Conservation (phyloP, 1,140 invertebrate species). For the Galendromus occidentalis region DNA sequence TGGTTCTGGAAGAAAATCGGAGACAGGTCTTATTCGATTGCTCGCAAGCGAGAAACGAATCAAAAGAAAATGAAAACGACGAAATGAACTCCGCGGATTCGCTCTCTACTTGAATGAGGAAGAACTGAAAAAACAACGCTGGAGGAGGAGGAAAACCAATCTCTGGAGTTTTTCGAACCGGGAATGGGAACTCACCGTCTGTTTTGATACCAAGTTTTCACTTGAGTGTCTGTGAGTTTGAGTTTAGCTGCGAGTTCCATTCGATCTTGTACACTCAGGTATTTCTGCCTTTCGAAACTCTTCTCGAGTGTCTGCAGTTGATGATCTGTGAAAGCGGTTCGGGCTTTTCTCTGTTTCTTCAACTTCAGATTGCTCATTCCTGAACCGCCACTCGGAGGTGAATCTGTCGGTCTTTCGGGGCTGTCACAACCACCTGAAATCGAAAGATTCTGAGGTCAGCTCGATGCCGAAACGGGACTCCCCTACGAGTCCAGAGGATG, state of each 20-base stretch:
- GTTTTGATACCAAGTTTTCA: slow-evolving; percentile 99
- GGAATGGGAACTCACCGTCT: slow-evolving; percentile 47
- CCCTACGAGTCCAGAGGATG: neutral
- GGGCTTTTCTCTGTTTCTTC: slow-evolving; percentile 89
- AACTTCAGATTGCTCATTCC: slow-evolving; percentile 20
- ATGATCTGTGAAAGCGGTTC: slow-evolving; percentile 95
- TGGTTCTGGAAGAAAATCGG: slow-evolving; percentile 56
- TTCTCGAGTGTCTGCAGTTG: slow-evolving; percentile 88
- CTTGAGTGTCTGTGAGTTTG: slow-evolving; percentile 89
- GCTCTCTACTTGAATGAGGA: neutral
- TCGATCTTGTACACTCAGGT: slow-evolving; percentile 90
- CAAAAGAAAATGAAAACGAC: too few relatives aligned
- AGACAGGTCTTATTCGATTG: too few relatives aligned
- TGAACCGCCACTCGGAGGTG: neutral
- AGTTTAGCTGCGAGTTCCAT: slow-evolving; percentile 93
- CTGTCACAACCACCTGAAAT: slow-evolving; percentile 5
- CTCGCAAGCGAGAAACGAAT: neutral
- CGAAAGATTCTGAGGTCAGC: neutral
- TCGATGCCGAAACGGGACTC: neutral
- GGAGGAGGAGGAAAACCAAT: neutral
- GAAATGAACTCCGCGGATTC: neutral
- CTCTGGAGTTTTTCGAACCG: neutral
- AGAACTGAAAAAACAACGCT: too few relatives aligned
- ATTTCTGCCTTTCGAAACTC: slow-evolving; percentile 93
- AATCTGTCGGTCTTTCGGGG: neutral